phyloP scores from a whole-genome alignment of 2,888 invertebrate genomes.

The Philhelius pedissequus region DNA sequence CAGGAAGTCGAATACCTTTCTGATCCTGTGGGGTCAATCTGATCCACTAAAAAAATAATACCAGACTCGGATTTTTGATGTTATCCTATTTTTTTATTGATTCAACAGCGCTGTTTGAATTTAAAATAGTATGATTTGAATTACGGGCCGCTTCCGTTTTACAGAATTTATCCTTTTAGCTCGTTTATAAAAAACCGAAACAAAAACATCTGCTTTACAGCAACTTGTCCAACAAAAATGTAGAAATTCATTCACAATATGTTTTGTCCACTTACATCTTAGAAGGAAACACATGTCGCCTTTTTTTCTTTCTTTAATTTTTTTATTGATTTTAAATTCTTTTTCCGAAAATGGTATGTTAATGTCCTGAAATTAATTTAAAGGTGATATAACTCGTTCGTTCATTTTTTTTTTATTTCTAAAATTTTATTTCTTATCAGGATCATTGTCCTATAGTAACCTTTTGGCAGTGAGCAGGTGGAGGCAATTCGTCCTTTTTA shows the following conservation, averaged over 20 bases:
- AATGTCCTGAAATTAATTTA: neutral
- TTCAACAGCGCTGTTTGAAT: neutral
- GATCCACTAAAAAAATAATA: too few relatives aligned
- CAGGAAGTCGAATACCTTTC: too few relatives aligned
- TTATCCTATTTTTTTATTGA: neutral
- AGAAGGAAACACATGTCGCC: neutral
- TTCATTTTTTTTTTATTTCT: neutral
- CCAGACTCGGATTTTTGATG: too few relatives aligned
- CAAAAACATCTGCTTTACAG: neutral
- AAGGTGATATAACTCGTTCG: constrained; percentile 7
- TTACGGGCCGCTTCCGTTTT: neutral
- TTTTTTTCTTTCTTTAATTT: too few relatives aligned
- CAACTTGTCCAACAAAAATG: neutral
- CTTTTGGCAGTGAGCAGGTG: neutral
- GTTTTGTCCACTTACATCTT: neutral
- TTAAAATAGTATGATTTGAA: neutral
- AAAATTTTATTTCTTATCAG: neutral
- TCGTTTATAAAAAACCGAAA: neutral
- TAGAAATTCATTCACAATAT: neutral
- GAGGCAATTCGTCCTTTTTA: neutral
- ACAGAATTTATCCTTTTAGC: neutral
- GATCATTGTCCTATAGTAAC: constrained; percentile 3
- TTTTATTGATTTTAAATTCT: neutral
- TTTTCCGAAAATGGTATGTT: neutral
- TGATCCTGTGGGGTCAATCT: too few relatives aligned